phyloP scores from a whole-genome alignment of 2,888 invertebrate species.

The Boloria selene region DNA sequence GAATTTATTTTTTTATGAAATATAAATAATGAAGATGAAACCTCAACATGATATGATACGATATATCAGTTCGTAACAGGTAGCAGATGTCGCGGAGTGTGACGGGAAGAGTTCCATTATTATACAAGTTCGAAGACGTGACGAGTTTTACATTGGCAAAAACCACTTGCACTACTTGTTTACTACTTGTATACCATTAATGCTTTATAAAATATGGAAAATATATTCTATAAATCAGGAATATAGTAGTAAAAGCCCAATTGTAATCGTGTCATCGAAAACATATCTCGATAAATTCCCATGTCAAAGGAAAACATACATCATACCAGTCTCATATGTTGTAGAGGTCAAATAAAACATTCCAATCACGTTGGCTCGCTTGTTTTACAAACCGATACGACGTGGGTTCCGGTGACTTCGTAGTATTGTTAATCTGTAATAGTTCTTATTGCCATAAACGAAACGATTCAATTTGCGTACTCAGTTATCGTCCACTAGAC shows the following conservation, averaged over 20 bases:
- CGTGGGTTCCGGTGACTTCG: conserved; percentile 58
- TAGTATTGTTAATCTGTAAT: conserved; percentile 42
- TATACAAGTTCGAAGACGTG: conserved; percentile 65
- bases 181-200: not conserved
- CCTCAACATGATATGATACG: not conserved
- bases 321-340: conserved; percentile 79
- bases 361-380: conserved; percentile 80
- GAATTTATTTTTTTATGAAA: conserved; percentile 17
- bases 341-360: conserved; percentile 75
- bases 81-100: conserved; percentile 46
- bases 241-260: not conserved
- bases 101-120: conserved; percentile 57
- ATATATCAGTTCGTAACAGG: conserved; percentile 35
- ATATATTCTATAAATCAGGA: not conserved
- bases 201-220: too few relatives aligned
- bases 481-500: conserved; percentile 59
- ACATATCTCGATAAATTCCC: conserved; percentile 56
- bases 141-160: conserved; percentile 41
- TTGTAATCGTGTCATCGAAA: conserved; percentile 53
- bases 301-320: conserved; percentile 76
- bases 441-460: conserved; percentile 38
- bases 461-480: conserved; percentile 47
- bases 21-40: not conserved
- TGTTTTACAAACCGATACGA: conserved; percentile 81
- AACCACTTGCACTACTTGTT: conserved; percentile 23